Evolutionary conservation across 1,140 invertebrate genomes (phyloP).

Genomic region (Drosophila yakuba): DNA sequence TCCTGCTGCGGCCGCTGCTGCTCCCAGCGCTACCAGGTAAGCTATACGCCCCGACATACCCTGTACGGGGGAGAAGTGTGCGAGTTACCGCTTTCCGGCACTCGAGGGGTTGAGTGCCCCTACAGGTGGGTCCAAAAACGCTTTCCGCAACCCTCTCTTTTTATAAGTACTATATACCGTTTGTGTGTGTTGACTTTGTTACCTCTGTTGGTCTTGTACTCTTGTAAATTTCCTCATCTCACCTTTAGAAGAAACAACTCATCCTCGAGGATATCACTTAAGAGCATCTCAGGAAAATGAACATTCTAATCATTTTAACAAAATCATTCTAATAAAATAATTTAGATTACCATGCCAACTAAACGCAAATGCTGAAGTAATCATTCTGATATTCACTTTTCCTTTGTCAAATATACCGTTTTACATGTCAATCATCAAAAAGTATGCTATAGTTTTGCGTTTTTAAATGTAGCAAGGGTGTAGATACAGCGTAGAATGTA

Average conservation of each 20-base stretch:
- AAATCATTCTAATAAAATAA: too few relatives aligned
- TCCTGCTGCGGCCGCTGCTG: constrained; percentile 94
- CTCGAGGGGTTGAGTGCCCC: constrained; percentile 26
- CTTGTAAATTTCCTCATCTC: constrained; percentile 35
- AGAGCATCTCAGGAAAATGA: constrained; percentile 2
- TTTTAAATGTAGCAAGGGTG: background rate
- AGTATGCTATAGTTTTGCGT: constrained; percentile 11
- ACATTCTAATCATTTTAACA: background rate
- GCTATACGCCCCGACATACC: constrained; percentile 31
- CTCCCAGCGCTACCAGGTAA: constrained; percentile 95
- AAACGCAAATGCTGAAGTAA: background rate
- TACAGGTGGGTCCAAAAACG: constrained; percentile 61
- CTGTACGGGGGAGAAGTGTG: background rate
- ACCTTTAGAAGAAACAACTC: constrained; percentile 17
- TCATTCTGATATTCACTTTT: too few relatives aligned
- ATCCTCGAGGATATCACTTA: constrained; percentile 8
- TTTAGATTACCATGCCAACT: too few relatives aligned
- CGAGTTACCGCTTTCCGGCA: background rate
- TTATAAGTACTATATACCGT: constrained; percentile 13
- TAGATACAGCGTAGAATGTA: background rate
- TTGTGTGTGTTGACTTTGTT: constrained; percentile 46
- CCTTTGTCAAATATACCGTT: background rate
- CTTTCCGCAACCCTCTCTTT: constrained; percentile 28
- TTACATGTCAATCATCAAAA: background rate
- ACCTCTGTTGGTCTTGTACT: constrained; percentile 51